These are phyloP conservation scores for Neolamprologus toae DNA, from an alignment of 2,113 vertebrate species.

Conservation along the genomic window DNA sequence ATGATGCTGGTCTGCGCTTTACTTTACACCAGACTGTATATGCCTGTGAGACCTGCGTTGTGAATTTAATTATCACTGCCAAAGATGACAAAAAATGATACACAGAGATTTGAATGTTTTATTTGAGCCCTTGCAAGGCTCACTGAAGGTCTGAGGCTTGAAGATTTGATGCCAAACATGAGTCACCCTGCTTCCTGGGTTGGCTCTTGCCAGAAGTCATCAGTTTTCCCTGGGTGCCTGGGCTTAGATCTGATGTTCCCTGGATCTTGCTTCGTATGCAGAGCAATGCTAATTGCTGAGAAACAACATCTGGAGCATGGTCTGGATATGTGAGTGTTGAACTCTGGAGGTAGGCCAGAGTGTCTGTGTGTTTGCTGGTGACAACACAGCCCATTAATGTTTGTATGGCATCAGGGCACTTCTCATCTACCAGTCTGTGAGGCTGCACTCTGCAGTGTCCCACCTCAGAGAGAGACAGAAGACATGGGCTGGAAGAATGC, in stretches of 20 bases:
- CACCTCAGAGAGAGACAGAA: neutral
- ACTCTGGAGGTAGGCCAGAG: slow-evolving; percentile 52
- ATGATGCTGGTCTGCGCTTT: neutral
- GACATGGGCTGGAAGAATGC: neutral
- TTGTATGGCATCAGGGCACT: neutral
- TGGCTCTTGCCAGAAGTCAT: slow-evolving; percentile 47
- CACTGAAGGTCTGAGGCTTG: slow-evolving; percentile 4
- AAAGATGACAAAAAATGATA: neutral
- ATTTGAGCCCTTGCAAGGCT: slow-evolving; percentile 13
- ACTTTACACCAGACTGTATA: neutral
- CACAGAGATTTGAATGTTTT: slow-evolving; percentile 7
- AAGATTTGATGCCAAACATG: slow-evolving; percentile 47
- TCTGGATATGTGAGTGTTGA: slow-evolving; percentile 44
- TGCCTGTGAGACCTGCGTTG: neutral
- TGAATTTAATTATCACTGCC: neutral
- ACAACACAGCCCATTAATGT: slow-evolving; percentile 34
- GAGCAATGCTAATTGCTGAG: slow-evolving; percentile 37
- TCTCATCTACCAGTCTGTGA: neutral
- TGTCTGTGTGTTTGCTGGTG: slow-evolving; percentile 38
- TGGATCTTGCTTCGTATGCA: slow-evolving; percentile 28
- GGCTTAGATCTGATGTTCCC: slow-evolving; percentile 26
- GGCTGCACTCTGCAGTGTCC: neutral
- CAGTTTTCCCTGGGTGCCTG: slow-evolving; percentile 42
- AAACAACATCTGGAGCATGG: slow-evolving; percentile 64
- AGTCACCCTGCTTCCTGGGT: slow-evolving; percentile 50